These are phyloP conservation scores for Sphecodes monilicornis DNA, from an alignment of 2,888 invertebrate species.

Conservation along the genomic window DNA sequence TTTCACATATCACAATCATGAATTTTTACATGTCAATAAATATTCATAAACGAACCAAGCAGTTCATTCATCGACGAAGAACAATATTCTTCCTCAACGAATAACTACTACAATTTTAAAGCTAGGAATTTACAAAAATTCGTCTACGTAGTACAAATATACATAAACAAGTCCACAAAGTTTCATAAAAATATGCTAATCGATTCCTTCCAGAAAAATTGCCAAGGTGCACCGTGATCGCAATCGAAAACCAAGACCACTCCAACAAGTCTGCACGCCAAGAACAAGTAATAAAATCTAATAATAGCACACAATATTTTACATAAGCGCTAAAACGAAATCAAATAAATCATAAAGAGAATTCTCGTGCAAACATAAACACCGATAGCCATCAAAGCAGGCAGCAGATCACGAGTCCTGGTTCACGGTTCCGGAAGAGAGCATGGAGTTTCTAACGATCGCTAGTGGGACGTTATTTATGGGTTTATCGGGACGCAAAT, in stretches of 20 bases:
- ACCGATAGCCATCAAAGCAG: background rate
- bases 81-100: background rate
- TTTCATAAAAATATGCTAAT: background rate
- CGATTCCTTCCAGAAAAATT: background rate
- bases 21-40: too few relatives aligned
- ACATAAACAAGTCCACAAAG: background rate
- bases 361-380: background rate
- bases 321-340: background rate
- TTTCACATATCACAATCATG: background rate
- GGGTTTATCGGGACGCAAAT: slow-evolving; percentile 1
- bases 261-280: background rate
- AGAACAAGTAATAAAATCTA: background rate
- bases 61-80: background rate
- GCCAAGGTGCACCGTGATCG: background rate
- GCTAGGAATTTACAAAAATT: background rate
- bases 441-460: background rate
- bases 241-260: background rate
- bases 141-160: background rate
- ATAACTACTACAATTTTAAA: background rate
- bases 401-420: background rate
- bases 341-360: background rate
- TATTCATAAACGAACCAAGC: background rate
- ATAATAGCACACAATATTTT: too few relatives aligned
- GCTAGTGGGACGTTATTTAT: background rate
- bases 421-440: slow-evolving; percentile 5